Evolutionary conservation across 2,797 vertebrate species (phyloP), one percentile per base, ranked within the genome.

Genomic region (Florisuga fusca): DNA sequence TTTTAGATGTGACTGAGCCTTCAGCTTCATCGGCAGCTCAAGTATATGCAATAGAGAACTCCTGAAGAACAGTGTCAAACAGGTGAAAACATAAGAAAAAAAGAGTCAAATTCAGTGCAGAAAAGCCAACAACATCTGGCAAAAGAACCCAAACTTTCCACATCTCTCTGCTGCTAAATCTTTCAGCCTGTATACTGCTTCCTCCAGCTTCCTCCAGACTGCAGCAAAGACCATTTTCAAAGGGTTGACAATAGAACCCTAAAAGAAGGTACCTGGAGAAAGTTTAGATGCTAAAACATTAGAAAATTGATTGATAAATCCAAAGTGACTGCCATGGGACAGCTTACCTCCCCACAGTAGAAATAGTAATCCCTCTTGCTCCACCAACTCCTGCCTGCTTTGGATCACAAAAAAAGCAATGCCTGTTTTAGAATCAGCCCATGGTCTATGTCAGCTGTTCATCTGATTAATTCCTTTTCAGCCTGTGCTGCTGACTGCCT

Each of bases 51-150:
- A 61, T 74, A 80, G 34, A 76, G 23, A 80, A 53, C n/a, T 23
- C 11, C 82, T 63, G 83, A 96, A 95, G 43, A 87, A 87, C n/a
- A 72, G 10, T 31, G 31, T 82, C 31, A 61, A 72, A 82, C 27
- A 69, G 36, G 59, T 79, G 31, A 89, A 80, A 93, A 68, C 36
- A 20, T 36, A 61, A 59, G 34, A 66, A 91, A 94, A 94, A 92
- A 29, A 22, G 1, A 90, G 34, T 73, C 55, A 68, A 76, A 63
- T 74, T 34, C 46, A 84, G 27, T 36, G 46, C 27, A 67, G 36
- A 89, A 81, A 88, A 79, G 6, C 48, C 48, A 87, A 74, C 41
- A 80, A 68, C 14, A 6, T 69, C 59, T 91, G 77, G 50, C 59
- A 87, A 53, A 84, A 86, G 45, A 57, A 15, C 8, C 6, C 50